A percentile compares a stretch with the other conserved stretches of the same genome.
Conservation (phyloP, 2,113 vertebrate species). For the Hydropotes inermis region DNA sequence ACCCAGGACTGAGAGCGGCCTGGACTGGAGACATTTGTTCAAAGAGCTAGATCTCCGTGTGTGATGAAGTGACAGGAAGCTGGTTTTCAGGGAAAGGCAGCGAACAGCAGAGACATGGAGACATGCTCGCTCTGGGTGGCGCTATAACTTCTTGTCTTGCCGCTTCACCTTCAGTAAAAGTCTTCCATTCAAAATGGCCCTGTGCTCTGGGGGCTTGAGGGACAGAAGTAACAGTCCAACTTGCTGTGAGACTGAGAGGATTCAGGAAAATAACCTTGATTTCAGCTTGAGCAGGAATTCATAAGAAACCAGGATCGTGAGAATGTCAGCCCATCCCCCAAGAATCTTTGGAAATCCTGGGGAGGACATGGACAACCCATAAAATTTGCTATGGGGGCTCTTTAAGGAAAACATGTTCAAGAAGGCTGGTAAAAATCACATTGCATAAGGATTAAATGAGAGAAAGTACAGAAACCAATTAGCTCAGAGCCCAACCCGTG, state of each 20-base stretch:
- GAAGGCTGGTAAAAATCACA: slow-evolving; percentile 13
- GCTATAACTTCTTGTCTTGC: not conserved
- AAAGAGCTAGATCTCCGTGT: not conserved
- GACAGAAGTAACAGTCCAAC: not conserved
- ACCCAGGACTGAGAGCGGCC: not conserved
- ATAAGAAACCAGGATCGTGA: not conserved
- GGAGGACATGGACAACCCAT: not conserved
- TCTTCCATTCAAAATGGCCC: not conserved
- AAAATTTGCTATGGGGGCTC: not conserved
- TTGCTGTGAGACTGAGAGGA: not conserved
- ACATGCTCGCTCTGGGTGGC: not conserved
- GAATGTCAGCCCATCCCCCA: not conserved
- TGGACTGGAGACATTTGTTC: not conserved
- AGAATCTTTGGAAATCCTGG: not conserved
- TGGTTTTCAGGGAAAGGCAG: not conserved
- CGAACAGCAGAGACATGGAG: not conserved
- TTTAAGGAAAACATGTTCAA: not conserved
- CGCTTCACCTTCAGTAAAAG: not conserved
- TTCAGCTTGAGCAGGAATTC: not conserved
- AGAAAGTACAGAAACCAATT: not conserved
- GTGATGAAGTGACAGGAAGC: not conserved
- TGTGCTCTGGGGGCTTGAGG: not conserved
- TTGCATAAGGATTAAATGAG: not conserved
- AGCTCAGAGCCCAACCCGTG: not conserved
- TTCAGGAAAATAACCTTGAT: not conserved